phyloP scores from a whole-genome alignment of 2,113 vertebrate species.

The Charadrius vociferus region DNA sequence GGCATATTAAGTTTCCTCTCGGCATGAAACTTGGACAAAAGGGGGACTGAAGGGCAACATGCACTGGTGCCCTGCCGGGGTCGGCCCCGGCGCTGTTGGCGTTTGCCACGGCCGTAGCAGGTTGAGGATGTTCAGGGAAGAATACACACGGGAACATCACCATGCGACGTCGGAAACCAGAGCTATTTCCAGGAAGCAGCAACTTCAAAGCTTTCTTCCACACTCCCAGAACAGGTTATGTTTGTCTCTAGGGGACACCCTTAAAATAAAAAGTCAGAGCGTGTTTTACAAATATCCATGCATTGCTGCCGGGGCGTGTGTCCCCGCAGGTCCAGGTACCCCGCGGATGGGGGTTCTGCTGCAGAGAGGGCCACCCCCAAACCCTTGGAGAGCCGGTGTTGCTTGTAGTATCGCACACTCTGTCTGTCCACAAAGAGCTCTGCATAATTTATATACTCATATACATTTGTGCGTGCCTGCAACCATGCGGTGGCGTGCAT shows the following conservation, averaged over 20 bases:
- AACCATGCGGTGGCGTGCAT: background rate
- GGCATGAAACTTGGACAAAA: background rate
- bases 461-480: background rate
- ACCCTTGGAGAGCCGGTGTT: background rate
- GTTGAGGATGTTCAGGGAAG: background rate
- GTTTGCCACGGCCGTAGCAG: background rate
- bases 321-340: background rate
- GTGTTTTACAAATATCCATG: background rate
- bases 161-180: background rate
- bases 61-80: background rate
- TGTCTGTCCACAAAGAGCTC: background rate
- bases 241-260: background rate
- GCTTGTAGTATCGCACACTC: rapidly evolving
- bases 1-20: background rate
- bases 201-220: slow-evolving; percentile 30
- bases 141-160: background rate
- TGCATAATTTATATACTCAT: rapidly evolving
- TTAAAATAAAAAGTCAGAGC: slow-evolving; percentile 2
- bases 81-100: rapidly evolving
- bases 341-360: rapidly evolving
- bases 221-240: background rate
- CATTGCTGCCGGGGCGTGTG: background rate
- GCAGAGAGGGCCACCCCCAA: background rate
- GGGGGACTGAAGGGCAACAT: background rate
- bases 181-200: slow-evolving; percentile 34